Evolutionary conservation across 2,888 invertebrate genomes (phyloP), one percentile per base, ranked within the genome.

Genomic region (Merodon equestris): DNA sequence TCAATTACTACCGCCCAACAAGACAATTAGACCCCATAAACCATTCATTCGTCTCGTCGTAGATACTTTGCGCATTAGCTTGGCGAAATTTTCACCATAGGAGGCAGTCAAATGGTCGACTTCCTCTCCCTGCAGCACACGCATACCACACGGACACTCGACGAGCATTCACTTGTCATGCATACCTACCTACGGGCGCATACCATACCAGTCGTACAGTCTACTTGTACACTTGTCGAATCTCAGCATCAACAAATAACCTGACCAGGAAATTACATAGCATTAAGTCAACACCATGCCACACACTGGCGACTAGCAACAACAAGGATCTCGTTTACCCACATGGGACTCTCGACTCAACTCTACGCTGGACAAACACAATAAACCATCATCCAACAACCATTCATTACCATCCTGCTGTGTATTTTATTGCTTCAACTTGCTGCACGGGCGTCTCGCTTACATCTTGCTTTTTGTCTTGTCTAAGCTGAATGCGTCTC

Each of bases 1-100:
- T 79, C 79, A 79, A 79, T 79, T 79, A 79, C 79, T 74, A 74
- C 79, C 74, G 79, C 74, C 79, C 79, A 79, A 79, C 74, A 68
- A 74, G 79, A 79, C 79, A 79, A 79, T 79, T 79, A 79, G 79
- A 74, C 68, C 27, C 74, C 68, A 79, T 79, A 79, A 74, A 79
- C 79, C 68, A 79, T 79, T 74, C 79, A 79, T 79, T 74, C 79
- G 68, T 74, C 64, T 58, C n/a, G 58, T 64, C 45, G n/a, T n/a
- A n/a, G 58, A 79, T 27, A 27, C 27, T 74, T 79, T 79, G 79
- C 79, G 70, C 79, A 79, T 79, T 79, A 68, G 79, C 58, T 45
- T 44, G 54, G 63, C 73, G 68, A 79, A 79, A 74, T 79, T n/a
- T 73, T 79, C 77, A 27, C 79, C 79, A 73, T 74, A 60, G 79